Base-by-base conservation (phyloP, 2,888 invertebrate species). In the Hydropsyche betteni region DNA sequence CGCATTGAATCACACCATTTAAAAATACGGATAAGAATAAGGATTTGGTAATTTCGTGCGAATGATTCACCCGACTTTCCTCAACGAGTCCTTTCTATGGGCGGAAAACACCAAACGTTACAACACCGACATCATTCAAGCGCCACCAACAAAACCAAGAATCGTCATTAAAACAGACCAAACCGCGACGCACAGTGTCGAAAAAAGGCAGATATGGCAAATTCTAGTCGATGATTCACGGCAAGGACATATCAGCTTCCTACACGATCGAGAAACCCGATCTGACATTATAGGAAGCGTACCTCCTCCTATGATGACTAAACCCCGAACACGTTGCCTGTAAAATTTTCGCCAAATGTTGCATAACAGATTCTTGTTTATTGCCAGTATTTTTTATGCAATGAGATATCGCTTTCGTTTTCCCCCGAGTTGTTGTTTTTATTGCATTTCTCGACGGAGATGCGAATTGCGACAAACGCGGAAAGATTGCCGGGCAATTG, bases 151-250 rank as follows among this genome's bases (percentile, higher is more conserved):
- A 24, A 24, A 16, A 53, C 3, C 16, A 4, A 8, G 8, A 58
- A 24, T 58, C 14, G 3, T 14, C 8, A 53, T 16, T 1, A 24
- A 16, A n/a, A 53, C 53, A 53, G 58, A 58, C 8, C 58, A 58
- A 14, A 16, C 16, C 16, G 3, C 16, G 16, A 24, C 8, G 8
- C 24, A 14, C n/a, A 5, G 24, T 24, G 8, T 58, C 58, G 16
- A 58, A 24, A 14, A 16, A 14, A n/a, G 58, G 24, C 58, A 58
- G 24, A 58, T 16, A 58, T 8, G 58, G 58, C 14, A 24, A 58
- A 58, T 16, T 58, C 58, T 64, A 34, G 64, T 64, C 34, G 34
- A n/a, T 64, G 64, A 64, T n/a, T 64, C 64, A 64, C 64, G 64
- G n/a, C 64, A 64, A 64, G 64, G 64, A 64, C 64, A 36, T 36